Base-by-base conservation (phyloP, 2,888 invertebrate species). In the Conops quadrifasciatus region DNA sequence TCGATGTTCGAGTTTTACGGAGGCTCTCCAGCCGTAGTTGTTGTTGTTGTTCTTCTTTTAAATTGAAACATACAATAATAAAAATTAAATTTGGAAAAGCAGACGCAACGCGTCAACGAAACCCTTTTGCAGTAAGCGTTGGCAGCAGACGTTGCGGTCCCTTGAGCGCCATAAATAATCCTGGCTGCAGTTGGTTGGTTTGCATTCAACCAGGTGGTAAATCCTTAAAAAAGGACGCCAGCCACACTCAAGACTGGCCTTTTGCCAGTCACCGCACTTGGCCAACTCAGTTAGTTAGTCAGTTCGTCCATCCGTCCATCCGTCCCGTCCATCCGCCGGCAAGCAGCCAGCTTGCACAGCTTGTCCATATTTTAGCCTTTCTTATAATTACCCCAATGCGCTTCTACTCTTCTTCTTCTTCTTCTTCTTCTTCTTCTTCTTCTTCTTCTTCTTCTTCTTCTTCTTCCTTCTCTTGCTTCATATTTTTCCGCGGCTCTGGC, bases 161-260 rank as follows among this genome's bases (percentile, higher is more conserved):
- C 62, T 62, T 21, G 45, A 62, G 62, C 26, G 47, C 63, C 63
- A 26, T 68, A 68, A 62, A 68, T 68, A 68, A 68, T 68, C 68
- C 60, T 64, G n/a, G 70, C 64, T 70, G 70, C 64, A 64, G 70
- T 64, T 59, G 60, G 70, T 64, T 59, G 60, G 45, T 58, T 45
- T 53, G 36, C 56, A 70, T 28, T 53, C 45, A 70, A 70, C 70
- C 70, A 70, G 70, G 64, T 70, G 70, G 70, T 64, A 70, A 70
- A 70, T 64, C 70, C 70, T 64, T 70, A 60, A 70, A 68, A 68
- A 62, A 68, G 60, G 60, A 60, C 60, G 62, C 68, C 68, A 68
- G 51, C 68, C 68, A 68, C 68, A 60, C 60, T 68, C 47, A 30
- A 30, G 26, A 56, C 49, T 19, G 45, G 58, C 59, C 67, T 36